Evolutionary conservation across 1,140 invertebrate species (phyloP).

Genomic region (Ips nitidus): DNA sequence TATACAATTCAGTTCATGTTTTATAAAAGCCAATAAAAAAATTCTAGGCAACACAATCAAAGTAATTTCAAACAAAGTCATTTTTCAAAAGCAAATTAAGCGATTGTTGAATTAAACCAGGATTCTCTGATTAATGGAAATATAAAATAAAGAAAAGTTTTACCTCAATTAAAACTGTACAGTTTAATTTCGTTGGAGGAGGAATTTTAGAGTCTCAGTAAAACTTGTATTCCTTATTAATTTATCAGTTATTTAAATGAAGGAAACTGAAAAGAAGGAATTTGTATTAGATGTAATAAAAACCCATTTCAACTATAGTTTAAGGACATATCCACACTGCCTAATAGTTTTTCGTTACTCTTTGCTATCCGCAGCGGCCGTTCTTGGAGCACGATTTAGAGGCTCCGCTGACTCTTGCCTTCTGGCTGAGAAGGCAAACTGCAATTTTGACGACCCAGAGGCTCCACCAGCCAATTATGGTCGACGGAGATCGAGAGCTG

Average conservation of each 20-base stretch:
- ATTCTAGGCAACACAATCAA: no score
- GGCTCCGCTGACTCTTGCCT: slow-evolving; percentile 65
- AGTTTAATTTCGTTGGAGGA: neutral
- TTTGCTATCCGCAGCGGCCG: slow-evolving; percentile 61
- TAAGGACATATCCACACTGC: slow-evolving; percentile 30
- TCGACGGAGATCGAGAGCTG: slow-evolving; percentile 86
- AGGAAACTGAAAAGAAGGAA: neutral
- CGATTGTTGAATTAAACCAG: no score
- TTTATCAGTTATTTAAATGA: neutral
- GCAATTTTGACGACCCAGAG: slow-evolving; percentile 75
- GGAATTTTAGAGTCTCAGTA: neutral
- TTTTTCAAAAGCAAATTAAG: no score
- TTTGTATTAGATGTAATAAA: neutral
- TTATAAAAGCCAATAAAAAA: no score
- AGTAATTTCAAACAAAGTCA: no score
- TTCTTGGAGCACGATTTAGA: slow-evolving; percentile 66
- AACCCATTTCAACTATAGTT: slow-evolving; percentile 23
- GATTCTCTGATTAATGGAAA: no score
- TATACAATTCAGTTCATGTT: no score
- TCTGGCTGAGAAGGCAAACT: slow-evolving; percentile 74
- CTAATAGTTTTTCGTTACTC: slow-evolving; percentile 40
- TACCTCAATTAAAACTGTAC: neutral
- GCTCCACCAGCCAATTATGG: slow-evolving; percentile 87
- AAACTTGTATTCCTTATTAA: no score
- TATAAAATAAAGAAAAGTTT: no score